Evolutionary conservation across 2,888 invertebrate species (phyloP).

Genomic region (Pseudococcus longispinus): DNA sequence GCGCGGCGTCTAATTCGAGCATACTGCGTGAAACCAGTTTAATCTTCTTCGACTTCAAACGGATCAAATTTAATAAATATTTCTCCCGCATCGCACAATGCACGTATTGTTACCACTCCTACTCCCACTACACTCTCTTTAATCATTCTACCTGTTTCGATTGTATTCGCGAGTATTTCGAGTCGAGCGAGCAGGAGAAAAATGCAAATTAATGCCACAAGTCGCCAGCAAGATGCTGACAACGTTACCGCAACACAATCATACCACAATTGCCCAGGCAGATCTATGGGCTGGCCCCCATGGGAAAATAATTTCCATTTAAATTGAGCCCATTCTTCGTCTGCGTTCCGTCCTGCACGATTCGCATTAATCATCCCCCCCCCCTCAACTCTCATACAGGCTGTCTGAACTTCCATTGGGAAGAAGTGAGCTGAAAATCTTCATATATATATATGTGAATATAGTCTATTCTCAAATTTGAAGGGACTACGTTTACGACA

Average conservation of each 20-base stretch:
- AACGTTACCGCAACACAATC: not conserved
- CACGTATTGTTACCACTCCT: not conserved
- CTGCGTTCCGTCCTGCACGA: not conserved
- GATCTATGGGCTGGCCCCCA: not conserved
- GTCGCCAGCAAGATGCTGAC: not conserved
- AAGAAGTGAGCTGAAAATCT: too few species aligned
- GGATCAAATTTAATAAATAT: not conserved
- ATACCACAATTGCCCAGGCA: not conserved
- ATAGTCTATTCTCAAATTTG: too few species aligned
- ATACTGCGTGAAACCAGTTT: slow-evolving; percentile 4
- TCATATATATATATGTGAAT: too few species aligned
- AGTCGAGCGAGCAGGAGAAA: not conserved
- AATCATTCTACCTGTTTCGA: not conserved
- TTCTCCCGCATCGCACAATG: not conserved
- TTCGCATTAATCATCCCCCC: not conserved
- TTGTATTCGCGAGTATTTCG: not conserved
- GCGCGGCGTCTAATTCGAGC: not conserved
- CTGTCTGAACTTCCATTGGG: too few species aligned
- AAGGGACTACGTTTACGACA: too few species aligned
- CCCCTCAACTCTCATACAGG: too few species aligned
- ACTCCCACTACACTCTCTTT: not conserved
- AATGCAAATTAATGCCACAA: not conserved
- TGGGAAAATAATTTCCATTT: not conserved
- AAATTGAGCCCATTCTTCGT: not conserved
- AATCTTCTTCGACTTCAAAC: not conserved